Percentiles rank a stretch among this genome's conserved stretches.
Conservation (phyloP, 1,140 invertebrate genomes). For the Drosophila subobscura region DNA sequence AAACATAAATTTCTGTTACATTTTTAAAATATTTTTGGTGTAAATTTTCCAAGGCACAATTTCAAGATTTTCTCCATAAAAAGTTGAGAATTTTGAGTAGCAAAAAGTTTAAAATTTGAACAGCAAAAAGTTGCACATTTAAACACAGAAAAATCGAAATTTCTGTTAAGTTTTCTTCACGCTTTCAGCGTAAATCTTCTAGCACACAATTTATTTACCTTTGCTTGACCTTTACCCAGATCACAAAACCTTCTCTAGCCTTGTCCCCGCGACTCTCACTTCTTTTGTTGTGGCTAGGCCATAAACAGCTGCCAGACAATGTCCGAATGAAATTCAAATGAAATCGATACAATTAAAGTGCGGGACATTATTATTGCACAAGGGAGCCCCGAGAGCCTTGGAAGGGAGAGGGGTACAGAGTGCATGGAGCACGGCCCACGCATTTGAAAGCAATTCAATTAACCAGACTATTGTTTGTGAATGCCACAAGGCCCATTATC, state of each 20-base stretch:
- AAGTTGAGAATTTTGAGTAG: no score
- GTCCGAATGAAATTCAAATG: slow-evolving; percentile 41
- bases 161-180: no score
- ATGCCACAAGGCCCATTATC: slow-evolving; percentile 37
- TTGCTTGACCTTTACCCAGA: no score
- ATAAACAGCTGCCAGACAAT: slow-evolving; percentile 33
- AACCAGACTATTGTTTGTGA: slow-evolving; percentile 61
- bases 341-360: slow-evolving; percentile 64
- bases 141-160: no score
- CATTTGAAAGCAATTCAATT: slow-evolving; percentile 72
- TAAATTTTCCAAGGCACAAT: no score
- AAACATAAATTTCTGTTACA: no score
- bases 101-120: neutral
- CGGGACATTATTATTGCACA: slow-evolving; percentile 41
- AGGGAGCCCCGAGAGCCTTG: slow-evolving; percentile 54
- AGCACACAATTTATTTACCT: no score
- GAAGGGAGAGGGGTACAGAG: no score
- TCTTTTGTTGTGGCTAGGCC: slow-evolving; percentile 15
- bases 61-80: no score
- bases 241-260: slow-evolving; percentile 17
- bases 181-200: no score
- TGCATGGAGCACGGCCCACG: slow-evolving; percentile 48
- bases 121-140: neutral
- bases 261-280: slow-evolving; percentile 36
- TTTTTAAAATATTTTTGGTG: no score